A percentile compares a stretch with the other conserved stretches of the same genome.
Conservation (phyloP, 2,113 vertebrate species). For the Rana temporaria region DNA sequence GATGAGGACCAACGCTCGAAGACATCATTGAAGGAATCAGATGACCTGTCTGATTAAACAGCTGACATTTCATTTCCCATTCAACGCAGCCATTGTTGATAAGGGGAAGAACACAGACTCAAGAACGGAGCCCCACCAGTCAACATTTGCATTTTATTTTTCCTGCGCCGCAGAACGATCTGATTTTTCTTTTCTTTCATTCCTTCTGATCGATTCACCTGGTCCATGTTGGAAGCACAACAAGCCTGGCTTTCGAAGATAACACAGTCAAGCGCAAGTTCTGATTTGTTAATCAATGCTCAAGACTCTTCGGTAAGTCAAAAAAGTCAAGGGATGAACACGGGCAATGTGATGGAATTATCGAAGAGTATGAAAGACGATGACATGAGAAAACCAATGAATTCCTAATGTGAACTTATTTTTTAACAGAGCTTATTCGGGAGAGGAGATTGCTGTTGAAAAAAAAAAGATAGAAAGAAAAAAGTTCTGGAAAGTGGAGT, state of each 20-base stretch:
- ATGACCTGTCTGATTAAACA: constrained; percentile 56
- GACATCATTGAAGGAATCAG: constrained; percentile 39
- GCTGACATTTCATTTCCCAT: constrained; percentile 54
- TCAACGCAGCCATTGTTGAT: constrained; percentile 39
- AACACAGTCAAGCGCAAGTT: constrained; percentile 32
- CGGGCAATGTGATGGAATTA: constrained; percentile 39
- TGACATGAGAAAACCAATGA: background rate
- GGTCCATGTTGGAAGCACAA: constrained; percentile 40
- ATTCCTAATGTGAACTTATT: background rate
- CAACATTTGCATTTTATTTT: constrained; percentile 48
- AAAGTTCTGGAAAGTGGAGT: constrained; percentile 8
- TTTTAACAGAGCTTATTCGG: constrained; percentile 1
- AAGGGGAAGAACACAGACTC: constrained; percentile 41
- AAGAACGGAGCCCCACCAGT: background rate
- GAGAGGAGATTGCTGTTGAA: too few relatives aligned
- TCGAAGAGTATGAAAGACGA: constrained; percentile 21
- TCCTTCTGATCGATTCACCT: constrained; percentile 49
- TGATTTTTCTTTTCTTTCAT: constrained; percentile 51
- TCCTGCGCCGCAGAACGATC: constrained; percentile 27
- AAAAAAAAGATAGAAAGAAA: background rate
- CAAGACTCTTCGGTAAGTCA: constrained; percentile 11
- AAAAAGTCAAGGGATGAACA: background rate
- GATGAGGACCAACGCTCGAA: constrained; percentile 43
- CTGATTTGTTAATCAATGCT: constrained; percentile 56
- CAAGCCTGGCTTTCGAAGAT: constrained; percentile 49